Base-by-base conservation (phyloP, 2,888 invertebrate species). In the Odontocolon sp. region DNA sequence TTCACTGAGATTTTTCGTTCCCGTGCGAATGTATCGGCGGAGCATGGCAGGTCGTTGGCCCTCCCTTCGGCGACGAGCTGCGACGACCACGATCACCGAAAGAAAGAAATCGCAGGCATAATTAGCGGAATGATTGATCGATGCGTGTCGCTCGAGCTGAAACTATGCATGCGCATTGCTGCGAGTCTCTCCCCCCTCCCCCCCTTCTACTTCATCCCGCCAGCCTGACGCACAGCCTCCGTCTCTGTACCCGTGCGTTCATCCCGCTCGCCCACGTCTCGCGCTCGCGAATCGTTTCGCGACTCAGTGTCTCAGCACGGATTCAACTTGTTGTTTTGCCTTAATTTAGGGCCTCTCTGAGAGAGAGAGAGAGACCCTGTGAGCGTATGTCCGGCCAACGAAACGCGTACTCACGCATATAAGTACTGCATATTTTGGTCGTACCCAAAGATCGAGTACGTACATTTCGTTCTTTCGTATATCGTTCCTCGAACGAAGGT, bases 81-180 rank as follows among this genome's bases (percentile, higher is more conserved):
- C 71, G 45, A 81, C 80, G 81, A 80, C 72, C 82, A 80, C 80
- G 72, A 81, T 74, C 79, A 75, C 82, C 83, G 85, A 85, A 86
- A 86, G 88, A 88, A 89, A 88, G 87, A 88, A 89, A 87, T 87
- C 86, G 85, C 87, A 85, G 82, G 87, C 89, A 89, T 89, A 89
- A 89, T 89, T 89, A 89, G 86, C 85, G 88, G 76, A 88, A 89
- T 89, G 89, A 89, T 89, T 89, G 89, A 89, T 89, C 87, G 89
- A 89, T 88, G 89, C 86, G 86, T 86, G 86, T 88, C 87, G 84
- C 83, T 83, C 79, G 54, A 61, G 67, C 38, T 50, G 71, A 57
- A 77, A 77, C 87, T 86, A 87, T 87, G 88, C 86, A 86, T 86
- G 86, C 85, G 85, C 86, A 86, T 86, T 86, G 86, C 84, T 84